Conservation (phyloP, 2,113 vertebrate genomes). For the Microcebus tavaratra region DNA sequence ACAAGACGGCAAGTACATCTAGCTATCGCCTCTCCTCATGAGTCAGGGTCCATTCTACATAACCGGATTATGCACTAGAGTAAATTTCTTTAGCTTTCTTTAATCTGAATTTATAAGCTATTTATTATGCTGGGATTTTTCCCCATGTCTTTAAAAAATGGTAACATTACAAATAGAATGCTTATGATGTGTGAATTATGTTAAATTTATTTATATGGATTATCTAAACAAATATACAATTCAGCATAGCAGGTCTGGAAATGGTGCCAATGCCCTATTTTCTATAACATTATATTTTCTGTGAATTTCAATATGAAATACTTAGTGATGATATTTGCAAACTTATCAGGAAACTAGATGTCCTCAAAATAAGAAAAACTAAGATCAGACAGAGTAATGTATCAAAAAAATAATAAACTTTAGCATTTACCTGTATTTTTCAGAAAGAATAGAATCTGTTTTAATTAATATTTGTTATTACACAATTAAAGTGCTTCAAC, state of each 20-base stretch:
- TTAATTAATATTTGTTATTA: not conserved
- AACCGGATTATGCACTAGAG: no score
- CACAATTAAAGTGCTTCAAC: not conserved
- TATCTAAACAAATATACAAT: not conserved
- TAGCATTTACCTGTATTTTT: not conserved
- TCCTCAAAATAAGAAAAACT: not conserved
- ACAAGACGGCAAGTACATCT: not conserved
- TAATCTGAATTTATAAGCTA: not conserved
- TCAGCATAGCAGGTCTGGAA: not conserved
- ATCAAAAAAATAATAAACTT: not conserved
- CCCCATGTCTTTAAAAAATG: not conserved
- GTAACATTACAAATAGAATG: not conserved
- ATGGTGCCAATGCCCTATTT: not conserved
- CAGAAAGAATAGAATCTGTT: not conserved
- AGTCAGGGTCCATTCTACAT: not conserved
- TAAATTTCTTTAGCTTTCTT: not conserved
- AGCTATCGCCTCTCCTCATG: not conserved
- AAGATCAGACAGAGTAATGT: not conserved
- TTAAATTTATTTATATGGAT: not conserved
- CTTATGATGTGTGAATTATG: not conserved
- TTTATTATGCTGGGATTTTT: not conserved
- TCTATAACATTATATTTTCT: not conserved
- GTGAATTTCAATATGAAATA: not conserved
- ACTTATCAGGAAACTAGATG: not conserved
- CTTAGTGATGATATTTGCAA: not conserved